Evolutionary conservation across 2,113 vertebrate genomes (phyloP), one percentile per base, ranked within the genome.

Genomic region (Stomatorhinus ivindoensis): DNA sequence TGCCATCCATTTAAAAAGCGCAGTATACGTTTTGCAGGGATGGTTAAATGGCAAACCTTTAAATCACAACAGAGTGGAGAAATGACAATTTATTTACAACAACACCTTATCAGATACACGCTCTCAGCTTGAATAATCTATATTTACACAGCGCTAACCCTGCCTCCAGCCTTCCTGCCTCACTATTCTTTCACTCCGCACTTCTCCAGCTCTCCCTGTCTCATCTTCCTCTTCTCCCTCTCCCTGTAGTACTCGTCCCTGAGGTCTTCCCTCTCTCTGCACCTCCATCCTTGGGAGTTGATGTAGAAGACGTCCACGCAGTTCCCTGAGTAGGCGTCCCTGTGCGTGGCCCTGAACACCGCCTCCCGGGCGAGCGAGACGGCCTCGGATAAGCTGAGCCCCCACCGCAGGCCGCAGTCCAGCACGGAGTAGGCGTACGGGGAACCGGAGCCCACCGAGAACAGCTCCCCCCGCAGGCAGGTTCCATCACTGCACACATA

Each of bases 321-420:
- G 90, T 97, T 97, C 4, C 97, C 97, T 0, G 97, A 98, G 91
- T 97, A 98, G 5, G 97, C 97, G 0, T 98, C 97, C 1, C 97
- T 95, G 91, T 94, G 93, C 0, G 97, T 95, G 80, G 97, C 97
- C 0, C 96, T 94, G 93, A 94, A 97, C 80, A 98, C 97, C 0
- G 97, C 97, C 1, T 96, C 91, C 61, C 96, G 94, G 58, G 97
- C 97, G 51, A 97, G 91, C 0, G 91, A 65, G 0, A 94, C 94
- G 39, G 97, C 97, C 90, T 97, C 95, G 0, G 92, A 92, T 42
- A 93, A 90, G 13, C 92, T 94, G 94, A 98, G 93, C 85, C 94
- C 95, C 53, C 95, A 96, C 39, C 39, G 92, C 90, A 97, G 96
- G 27, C 93, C 91, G 0, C 93, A 93, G 91, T 98, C 97, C 47